Conservation (phyloP, 2,113 vertebrate genomes). For the Antechinus stuartii region DNA sequence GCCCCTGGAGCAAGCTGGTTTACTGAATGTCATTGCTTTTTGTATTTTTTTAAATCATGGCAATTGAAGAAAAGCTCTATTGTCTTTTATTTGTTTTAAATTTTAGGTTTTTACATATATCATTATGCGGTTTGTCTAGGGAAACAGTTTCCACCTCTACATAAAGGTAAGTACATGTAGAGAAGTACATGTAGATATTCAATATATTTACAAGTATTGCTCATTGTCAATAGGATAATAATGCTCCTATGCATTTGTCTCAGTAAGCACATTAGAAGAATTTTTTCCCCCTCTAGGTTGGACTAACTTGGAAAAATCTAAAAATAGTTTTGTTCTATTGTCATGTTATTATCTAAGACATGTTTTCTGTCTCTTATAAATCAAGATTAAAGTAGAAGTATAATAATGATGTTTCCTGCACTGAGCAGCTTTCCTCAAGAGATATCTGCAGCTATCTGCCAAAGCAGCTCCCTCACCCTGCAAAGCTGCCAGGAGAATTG, state of each 20-base stretch:
- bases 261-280: background rate
- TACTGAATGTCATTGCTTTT: background rate
- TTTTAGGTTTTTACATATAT: background rate
- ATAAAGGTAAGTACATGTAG: background rate
- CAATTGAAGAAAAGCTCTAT: background rate
- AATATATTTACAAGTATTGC: conserved; percentile 3
- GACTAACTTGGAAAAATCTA: conserved; percentile 62
- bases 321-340: conserved; percentile 61
- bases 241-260: background rate
- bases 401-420: conserved; percentile 64
- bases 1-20: background rate
- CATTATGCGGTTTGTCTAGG: background rate
- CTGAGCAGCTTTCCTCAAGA: conserved; percentile 58
- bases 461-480: conserved; percentile 68
- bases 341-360: conserved; percentile 62
- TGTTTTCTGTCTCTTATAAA: conserved; percentile 59
- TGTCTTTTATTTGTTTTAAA: background rate
- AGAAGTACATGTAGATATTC: background rate
- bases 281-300: background rate
- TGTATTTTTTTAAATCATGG: background rate
- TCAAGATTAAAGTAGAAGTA: conserved; percentile 68
- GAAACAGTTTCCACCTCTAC: background rate
- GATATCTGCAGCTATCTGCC: conserved; percentile 57
- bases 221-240: conserved; percentile 40
- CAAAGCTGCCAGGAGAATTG: conserved; percentile 51